These are phyloP conservation scores for Streblospio benedicti DNA, from an alignment of 1,140 invertebrate genomes.

Conservation along the genomic window DNA sequence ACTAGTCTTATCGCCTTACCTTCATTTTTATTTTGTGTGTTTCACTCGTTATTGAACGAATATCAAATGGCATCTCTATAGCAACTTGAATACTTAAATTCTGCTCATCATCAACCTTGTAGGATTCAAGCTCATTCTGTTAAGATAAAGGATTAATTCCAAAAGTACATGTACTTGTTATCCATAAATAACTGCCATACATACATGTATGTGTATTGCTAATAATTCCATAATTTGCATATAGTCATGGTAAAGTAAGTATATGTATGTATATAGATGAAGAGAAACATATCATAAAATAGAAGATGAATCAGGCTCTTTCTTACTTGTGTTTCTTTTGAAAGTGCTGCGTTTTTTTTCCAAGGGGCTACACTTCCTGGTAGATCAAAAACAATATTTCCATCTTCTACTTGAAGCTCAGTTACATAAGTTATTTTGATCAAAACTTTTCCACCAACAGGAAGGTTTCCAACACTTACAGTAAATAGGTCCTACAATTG, in stretches of 20 bases:
- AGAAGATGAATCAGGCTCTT: background rate
- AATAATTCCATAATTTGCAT: too few species aligned
- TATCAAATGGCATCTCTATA: conserved; percentile 46
- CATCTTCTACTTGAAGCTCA: conserved; percentile 47
- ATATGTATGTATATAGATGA: background rate
- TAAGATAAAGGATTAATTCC: background rate
- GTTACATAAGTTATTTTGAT: conserved; percentile 51
- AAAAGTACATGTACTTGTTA: background rate
- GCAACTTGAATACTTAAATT: conserved; percentile 28
- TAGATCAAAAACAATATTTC: conserved; percentile 43
- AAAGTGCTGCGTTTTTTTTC: conserved; percentile 33
- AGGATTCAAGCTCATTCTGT: conserved; percentile 4
- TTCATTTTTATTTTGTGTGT: conserved; percentile 37
- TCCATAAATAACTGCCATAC: background rate
- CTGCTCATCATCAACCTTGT: conserved; percentile 1
- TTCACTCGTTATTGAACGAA: conserved; percentile 32
- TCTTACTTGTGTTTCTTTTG: conserved; percentile 36
- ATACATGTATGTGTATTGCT: too few species aligned
- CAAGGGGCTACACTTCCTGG: conserved; percentile 45
- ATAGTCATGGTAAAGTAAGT: background rate
- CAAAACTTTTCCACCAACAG: conserved; percentile 41
- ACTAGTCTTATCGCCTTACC: conserved; percentile 23
- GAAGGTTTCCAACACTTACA: conserved; percentile 49
- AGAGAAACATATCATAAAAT: background rate
- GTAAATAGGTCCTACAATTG: conserved; percentile 45